Evolutionary conservation across 2,888 invertebrate species (phyloP).

Genomic region (Lasioglossum marginatum): DNA sequence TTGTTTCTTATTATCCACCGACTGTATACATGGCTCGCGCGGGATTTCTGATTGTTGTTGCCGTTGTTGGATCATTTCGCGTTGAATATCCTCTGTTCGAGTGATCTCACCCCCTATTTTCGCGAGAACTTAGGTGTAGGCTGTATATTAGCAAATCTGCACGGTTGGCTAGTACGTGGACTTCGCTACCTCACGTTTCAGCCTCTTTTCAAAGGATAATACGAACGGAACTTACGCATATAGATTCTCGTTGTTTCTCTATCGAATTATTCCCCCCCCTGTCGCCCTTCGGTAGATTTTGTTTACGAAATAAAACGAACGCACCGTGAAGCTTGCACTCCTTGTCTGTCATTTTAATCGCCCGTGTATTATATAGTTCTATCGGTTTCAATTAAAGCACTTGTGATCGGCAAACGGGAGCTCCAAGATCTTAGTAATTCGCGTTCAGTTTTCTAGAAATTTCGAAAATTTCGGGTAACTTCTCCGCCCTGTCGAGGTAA

Average conservation of each 20-base stretch:
- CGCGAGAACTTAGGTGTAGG: slow-evolving; percentile 11
- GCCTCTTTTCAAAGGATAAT: not conserved
- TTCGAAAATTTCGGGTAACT: not conserved
- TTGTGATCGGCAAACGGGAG: not conserved
- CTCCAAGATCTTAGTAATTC: not conserved
- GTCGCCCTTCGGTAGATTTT: not conserved
- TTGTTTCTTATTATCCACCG: slow-evolving; percentile 30
- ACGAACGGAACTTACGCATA: not conserved
- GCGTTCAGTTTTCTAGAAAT: not conserved
- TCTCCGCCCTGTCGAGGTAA: not conserved
- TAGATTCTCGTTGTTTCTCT: slow-evolving; percentile 9
- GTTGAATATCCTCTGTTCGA: slow-evolving; percentile 14
- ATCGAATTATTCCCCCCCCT: not conserved
- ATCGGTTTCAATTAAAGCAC: slow-evolving; percentile 9
- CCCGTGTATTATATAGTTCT: not conserved
- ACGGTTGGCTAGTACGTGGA: slow-evolving; percentile 24
- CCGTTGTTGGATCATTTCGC: slow-evolving; percentile 23
- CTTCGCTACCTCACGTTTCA: slow-evolving; percentile 19
- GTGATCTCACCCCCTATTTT: slow-evolving; percentile 33
- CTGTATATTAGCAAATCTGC: slow-evolving; percentile 19
- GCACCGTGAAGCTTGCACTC: not conserved
- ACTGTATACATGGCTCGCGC: slow-evolving; percentile 19
- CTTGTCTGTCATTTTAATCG: not conserved
- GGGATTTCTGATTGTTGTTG: slow-evolving; percentile 20
- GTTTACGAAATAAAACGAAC: not conserved